phyloP scores from a whole-genome alignment of 2,888 invertebrate genomes.

The Listrodromus nycthemerus region DNA sequence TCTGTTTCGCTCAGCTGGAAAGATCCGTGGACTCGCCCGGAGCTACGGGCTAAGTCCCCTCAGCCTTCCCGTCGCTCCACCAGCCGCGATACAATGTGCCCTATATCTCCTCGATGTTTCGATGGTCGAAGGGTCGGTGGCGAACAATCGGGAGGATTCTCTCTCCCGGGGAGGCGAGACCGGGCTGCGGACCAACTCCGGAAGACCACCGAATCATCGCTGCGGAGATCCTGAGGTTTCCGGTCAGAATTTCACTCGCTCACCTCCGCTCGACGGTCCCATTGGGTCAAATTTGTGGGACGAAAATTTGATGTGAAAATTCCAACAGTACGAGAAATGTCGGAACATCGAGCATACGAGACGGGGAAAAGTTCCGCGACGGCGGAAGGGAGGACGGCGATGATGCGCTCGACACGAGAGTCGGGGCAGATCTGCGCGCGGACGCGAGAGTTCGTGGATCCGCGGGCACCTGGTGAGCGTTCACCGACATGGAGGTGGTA shows the following conservation, averaged over 20 bases:
- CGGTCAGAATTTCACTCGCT: slow-evolving; percentile 40
- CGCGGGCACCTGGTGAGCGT: slow-evolving; percentile 73
- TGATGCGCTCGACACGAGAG: slow-evolving; percentile 71
- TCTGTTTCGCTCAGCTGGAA: slow-evolving; percentile 43
- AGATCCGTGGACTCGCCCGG: neutral
- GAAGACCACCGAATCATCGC: slow-evolving; percentile 57
- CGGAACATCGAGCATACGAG: too few species aligned
- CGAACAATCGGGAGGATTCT: slow-evolving; percentile 51
- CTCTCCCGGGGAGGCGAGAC: slow-evolving; percentile 12
- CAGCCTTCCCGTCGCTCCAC: slow-evolving; percentile 32
- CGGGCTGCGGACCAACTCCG: slow-evolving; percentile 7
- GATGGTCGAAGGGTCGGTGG: slow-evolving; percentile 58
- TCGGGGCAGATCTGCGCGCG: slow-evolving; percentile 76
- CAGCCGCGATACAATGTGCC: slow-evolving; percentile 58
- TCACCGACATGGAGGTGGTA: slow-evolving; percentile 68
- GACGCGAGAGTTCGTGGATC: slow-evolving; percentile 73
- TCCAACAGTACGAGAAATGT: too few species aligned
- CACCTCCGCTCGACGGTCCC: neutral
- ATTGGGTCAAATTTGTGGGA: too few species aligned
- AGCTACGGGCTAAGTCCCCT: slow-evolving; percentile 17
- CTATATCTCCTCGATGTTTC: slow-evolving; percentile 25
- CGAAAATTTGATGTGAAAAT: too few species aligned
- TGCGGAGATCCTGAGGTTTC: slow-evolving; percentile 30
- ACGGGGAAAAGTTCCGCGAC: neutral
- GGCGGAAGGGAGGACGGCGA: neutral